Evolutionary conservation across 2,113 vertebrate genomes (phyloP), one percentile per base, ranked within the genome.

Genomic region (Oncorhynchus kisutch): DNA sequence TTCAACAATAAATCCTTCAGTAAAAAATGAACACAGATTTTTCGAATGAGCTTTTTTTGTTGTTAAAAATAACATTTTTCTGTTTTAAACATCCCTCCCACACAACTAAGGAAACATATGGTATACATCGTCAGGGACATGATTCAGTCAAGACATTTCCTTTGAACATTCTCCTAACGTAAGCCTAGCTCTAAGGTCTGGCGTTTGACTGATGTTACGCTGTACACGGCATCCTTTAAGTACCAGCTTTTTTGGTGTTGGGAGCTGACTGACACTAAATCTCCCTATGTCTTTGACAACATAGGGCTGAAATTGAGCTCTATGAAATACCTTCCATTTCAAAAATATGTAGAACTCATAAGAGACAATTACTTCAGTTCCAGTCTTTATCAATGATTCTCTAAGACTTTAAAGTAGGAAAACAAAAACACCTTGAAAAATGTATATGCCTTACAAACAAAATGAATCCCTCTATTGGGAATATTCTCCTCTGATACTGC

Each of bases 21-120:
- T 86, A 88, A 77, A 74, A 88, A 88, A 84, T 74, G 80, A 82
- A 75, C 70, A 84, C 67, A 48, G 66, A 59, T 79, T 72, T 69
- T 67, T 24, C 64, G 65, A 78, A 71, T 18, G 49, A 68, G 49
- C 25, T 29, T 69, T 25, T 31, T 67, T 64, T 62, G n/a, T 57
- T 75, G 73, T 67, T 39, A 75, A 75, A 72, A 72, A 80, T 76
- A 81, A 67, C 48, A 77, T 62, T 62, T 29, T 6, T 54, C 9
- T 11, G 9, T 27, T 54, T 59, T 39, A 3, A 62, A 18, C 31
- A 70, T 24, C n/a, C 31, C 39, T 16, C 5, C 60, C 34, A 48
- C 60, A 29, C 45, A 71, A 71, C 12, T 22, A 71, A 54, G 6
- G 49, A 16, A 45, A 27, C 48, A 14, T 24, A 71, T 71, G 25